These are phyloP conservation scores for Osmerus eperlanus DNA, from an alignment of 2,113 vertebrate genomes.

Conservation along the genomic window DNA sequence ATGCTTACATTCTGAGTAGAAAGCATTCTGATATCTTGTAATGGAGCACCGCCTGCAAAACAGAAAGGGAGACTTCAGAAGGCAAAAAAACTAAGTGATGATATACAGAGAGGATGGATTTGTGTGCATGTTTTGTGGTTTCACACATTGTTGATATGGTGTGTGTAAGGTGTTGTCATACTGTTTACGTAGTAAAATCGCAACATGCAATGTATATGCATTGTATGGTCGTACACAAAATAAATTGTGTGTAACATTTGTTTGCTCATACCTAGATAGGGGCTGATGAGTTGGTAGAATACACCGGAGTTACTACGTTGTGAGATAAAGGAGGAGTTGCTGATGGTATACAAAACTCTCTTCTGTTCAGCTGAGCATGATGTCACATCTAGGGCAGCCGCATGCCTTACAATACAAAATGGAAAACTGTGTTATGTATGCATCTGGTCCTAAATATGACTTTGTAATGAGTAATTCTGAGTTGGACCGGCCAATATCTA, in stretches of 20 bases:
- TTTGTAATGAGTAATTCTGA: no score
- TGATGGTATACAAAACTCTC: constrained; percentile 60
- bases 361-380: constrained; percentile 56
- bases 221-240: neutral
- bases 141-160: no score
- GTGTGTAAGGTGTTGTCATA: no score
- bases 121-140: no score
- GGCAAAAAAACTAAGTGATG: neutral
- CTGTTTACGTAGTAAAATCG: no score
- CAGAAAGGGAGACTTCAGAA: neutral
- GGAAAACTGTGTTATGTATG: neutral
- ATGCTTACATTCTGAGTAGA: constrained; percentile 32
- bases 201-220: no score
- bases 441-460: no score
- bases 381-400: constrained; percentile 42
- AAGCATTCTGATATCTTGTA: constrained; percentile 28
- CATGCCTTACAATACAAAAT: constrained; percentile 45
- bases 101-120: no score
- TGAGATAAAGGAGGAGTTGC: constrained; percentile 55
- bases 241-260: neutral
- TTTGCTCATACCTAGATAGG: constrained; percentile 71
- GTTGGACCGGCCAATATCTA: no score
- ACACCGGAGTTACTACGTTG: neutral
- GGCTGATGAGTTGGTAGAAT: constrained; percentile 61
- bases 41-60: constrained; percentile 34